These are phyloP conservation scores for Rhodeus uyekii DNA, from an alignment of 2,797 vertebrate species.

Conservation along the genomic window DNA sequence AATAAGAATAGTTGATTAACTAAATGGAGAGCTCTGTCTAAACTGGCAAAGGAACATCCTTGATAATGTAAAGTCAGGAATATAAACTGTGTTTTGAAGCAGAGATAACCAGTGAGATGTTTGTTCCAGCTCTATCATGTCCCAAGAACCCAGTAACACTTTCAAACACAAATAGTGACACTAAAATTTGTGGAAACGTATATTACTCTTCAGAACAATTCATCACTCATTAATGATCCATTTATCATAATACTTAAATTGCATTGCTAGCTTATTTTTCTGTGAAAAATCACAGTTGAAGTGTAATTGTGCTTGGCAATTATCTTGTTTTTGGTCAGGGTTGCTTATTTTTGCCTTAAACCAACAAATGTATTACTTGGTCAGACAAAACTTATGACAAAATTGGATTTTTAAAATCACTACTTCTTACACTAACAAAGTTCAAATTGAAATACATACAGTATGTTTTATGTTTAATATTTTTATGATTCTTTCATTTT, in stretches of 20 bases:
- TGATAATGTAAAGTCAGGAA: background rate
- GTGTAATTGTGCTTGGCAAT: background rate
- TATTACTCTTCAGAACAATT: background rate
- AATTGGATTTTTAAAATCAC: background rate
- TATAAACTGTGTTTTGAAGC: constrained; percentile 1
- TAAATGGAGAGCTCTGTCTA: background rate
- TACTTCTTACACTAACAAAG: background rate
- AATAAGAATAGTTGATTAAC: background rate
- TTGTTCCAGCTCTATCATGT: background rate
- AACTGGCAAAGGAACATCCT: background rate
- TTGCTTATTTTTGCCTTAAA: background rate
- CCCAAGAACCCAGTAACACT: background rate
- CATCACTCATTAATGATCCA: background rate
- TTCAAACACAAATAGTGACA: background rate
- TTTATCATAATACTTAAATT: no score
- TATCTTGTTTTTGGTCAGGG: background rate
- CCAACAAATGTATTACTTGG: background rate
- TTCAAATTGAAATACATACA: background rate
- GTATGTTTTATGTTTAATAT: no score
- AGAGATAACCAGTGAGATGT: background rate
- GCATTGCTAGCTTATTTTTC: background rate
- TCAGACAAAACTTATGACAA: no score
- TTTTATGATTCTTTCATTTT: no score
- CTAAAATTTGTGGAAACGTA: no score
- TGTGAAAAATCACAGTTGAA: background rate